These are phyloP conservation scores for Zoroaster sp. DNA, from an alignment of 53 echinoderm and acorn worm genomes.

Conservation along the genomic window DNA sequence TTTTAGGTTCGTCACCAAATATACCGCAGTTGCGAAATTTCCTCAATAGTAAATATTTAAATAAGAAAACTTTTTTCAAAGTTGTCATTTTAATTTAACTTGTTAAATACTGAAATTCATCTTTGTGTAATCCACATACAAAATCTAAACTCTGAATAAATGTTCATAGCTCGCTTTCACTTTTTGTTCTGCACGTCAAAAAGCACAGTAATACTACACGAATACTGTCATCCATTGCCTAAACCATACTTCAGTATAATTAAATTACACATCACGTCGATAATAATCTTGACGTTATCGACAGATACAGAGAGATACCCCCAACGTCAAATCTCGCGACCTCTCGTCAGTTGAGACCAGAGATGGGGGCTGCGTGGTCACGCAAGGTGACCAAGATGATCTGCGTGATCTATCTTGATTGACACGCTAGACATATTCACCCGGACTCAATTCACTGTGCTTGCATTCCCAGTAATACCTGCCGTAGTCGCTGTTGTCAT, in stretches of 20 bases:
- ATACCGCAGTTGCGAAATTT: too few species aligned
- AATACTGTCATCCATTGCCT: slow-evolving; percentile 19
- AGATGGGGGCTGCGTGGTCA: slow-evolving; percentile 6
- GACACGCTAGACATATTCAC: neutral
- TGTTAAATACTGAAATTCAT: too few species aligned
- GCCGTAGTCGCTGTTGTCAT: neutral
- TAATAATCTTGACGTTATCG: neutral
- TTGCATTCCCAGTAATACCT: neutral
- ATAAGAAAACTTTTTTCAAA: too few species aligned
- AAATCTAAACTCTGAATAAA: too few species aligned
- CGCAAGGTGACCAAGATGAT: slow-evolving; percentile 15
- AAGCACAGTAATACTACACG: neutral
- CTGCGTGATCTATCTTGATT: slow-evolving; percentile 31
- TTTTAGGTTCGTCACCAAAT: too few species aligned
- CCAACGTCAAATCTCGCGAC: neutral
- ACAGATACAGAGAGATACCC: neutral
- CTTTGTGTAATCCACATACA: too few species aligned
- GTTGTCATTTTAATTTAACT: too few species aligned
- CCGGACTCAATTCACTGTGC: neutral
- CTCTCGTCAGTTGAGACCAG: slow-evolving; percentile 22
- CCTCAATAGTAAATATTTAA: too few species aligned
- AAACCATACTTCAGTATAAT: slow-evolving; percentile 35
- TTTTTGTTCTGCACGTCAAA: neutral
- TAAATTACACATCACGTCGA: slow-evolving; percentile 36
- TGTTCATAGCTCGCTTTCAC: too few species aligned